Conservation (phyloP, 2,113 vertebrate species). For the Sapayoa aenigma region DNA sequence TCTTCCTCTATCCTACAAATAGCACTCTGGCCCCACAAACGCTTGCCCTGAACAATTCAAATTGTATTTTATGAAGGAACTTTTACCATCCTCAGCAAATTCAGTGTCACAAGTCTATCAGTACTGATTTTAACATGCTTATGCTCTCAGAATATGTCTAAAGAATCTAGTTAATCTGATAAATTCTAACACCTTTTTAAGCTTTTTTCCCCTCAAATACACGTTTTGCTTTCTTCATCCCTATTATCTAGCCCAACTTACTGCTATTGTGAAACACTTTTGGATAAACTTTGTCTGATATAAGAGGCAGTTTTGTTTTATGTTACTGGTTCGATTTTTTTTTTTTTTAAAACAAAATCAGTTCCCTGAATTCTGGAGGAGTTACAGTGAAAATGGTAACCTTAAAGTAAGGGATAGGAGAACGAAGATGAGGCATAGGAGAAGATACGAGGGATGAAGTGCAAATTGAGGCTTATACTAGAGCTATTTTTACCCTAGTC, state of each 20-base stretch:
- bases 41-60: background rate
- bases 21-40: background rate
- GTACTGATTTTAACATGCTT: background rate
- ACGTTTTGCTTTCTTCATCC: background rate
- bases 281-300: background rate
- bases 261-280: background rate
- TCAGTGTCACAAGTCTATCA: background rate
- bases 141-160: background rate
- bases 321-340: background rate
- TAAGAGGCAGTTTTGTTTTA: background rate
- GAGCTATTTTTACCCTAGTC: background rate
- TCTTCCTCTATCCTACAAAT: background rate
- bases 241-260: background rate
- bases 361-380: background rate
- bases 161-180: background rate
- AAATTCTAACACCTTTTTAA: background rate
- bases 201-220: background rate
- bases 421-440: background rate
- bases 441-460: background rate
- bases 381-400: background rate
- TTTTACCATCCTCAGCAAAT: background rate
- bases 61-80: background rate
- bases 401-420: background rate
- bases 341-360: background rate
- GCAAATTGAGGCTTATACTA: background rate